Evolutionary conservation across 1,140 invertebrate genomes (phyloP).

Genomic region (Cydia strobilella): DNA sequence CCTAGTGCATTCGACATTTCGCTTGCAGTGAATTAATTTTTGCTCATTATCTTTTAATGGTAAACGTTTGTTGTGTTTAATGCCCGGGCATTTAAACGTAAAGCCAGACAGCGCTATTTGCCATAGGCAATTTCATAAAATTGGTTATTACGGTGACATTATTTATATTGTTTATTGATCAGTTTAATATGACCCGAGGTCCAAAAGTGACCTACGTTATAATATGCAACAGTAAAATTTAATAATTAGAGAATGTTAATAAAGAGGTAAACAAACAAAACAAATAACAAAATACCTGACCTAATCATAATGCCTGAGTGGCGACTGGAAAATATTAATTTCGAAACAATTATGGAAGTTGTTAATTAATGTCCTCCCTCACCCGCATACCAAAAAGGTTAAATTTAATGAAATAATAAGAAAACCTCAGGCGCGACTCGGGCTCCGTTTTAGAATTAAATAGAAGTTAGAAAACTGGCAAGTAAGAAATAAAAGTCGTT

Average conservation of each 20-base stretch:
- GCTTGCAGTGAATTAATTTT: conserved; percentile 20
- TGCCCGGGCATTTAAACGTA: neutral
- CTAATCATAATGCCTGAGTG: neutral
- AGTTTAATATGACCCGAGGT: no score
- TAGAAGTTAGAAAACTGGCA: neutral
- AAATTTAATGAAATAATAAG: neutral
- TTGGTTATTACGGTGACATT: neutral
- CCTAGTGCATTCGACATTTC: conserved; percentile 15
- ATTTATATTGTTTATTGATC: no score
- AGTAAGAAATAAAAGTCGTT: neutral
- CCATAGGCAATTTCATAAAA: neutral
- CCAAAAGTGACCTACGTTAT: no score
- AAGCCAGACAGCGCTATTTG: neutral
- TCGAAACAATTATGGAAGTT: neutral
- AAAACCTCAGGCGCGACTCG: neutral
- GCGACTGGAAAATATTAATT: conserved; percentile 7
- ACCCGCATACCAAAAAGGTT: conserved; percentile 1
- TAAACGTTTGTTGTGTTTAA: neutral
- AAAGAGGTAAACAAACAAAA: neutral
- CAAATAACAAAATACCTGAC: neutral
- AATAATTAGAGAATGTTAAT: neutral
- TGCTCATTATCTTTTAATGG: conserved; percentile 11
- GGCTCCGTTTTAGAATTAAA: neutral
- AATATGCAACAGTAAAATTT: no score
- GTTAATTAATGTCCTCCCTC: neutral